Percentiles rank a stretch among this genome's conserved stretches.
Conservation (phyloP, 2,113 vertebrate species). For the Mesembrinibis cayennensis region DNA sequence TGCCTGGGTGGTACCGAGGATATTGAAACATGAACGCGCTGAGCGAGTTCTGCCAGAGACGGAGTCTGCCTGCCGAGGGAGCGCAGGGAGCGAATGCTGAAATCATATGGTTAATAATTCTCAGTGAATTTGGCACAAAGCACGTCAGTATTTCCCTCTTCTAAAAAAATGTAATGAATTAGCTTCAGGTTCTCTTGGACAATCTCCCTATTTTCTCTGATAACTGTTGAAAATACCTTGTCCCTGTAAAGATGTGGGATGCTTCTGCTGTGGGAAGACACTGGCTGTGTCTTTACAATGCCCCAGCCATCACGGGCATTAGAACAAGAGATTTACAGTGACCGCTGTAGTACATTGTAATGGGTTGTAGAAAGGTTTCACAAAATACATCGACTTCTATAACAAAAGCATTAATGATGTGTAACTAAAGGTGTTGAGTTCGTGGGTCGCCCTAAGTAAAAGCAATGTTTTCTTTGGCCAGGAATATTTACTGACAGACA, state of each 20-base stretch:
- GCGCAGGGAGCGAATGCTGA: background rate
- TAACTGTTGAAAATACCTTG: background rate
- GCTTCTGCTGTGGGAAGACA: background rate
- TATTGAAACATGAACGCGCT: background rate
- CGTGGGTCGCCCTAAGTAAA: background rate
- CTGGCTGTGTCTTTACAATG: background rate
- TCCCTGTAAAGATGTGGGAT: background rate
- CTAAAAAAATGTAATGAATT: background rate
- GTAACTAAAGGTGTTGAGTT: background rate
- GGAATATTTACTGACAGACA: background rate
- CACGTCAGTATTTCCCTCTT: background rate
- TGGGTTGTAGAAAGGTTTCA: background rate
- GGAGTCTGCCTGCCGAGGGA: background rate
- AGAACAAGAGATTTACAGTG: background rate
- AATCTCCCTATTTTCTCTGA: background rate
- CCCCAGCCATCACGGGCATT: background rate
- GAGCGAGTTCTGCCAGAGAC: background rate
- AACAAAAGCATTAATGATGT: background rate
- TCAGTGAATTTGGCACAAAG: background rate
- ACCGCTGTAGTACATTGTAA: background rate
- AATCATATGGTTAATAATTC: background rate
- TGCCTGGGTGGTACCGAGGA: background rate
- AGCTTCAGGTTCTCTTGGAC: background rate
- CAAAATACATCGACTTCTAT: background rate
- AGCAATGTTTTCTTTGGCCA: background rate